These are phyloP conservation scores for Cyprinodon tularosa DNA, from an alignment of 2,113 vertebrate genomes.

Conservation along the genomic window DNA sequence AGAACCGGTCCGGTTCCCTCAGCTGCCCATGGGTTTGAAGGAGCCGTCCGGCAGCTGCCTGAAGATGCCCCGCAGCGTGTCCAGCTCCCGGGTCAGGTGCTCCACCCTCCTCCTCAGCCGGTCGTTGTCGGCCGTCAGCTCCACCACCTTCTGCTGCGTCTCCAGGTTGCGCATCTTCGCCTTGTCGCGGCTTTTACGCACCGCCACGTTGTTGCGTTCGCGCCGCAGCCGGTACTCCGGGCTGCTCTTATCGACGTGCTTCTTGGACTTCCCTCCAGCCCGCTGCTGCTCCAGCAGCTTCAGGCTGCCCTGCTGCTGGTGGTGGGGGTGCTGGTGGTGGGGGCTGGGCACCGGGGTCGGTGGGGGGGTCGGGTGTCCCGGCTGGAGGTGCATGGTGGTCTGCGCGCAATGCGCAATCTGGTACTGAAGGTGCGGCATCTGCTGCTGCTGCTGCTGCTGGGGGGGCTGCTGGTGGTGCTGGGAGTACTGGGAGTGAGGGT, in stretches of 20 bases:
- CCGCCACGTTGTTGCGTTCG: slow-evolving; percentile 98
- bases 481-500: slow-evolving; percentile 68
- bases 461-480: slow-evolving; percentile 68
- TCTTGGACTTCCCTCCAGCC: slow-evolving; percentile 84
- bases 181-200: slow-evolving; percentile 97
- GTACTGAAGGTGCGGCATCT: slow-evolving; percentile 92
- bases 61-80: slow-evolving; percentile 96
- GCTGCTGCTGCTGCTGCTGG: slow-evolving; percentile 68
- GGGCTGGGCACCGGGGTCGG: slow-evolving; percentile 95
- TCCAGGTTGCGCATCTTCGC: slow-evolving; percentile 96
- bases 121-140: slow-evolving; percentile 93
- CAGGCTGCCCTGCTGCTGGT: slow-evolving; percentile 71
- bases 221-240: slow-evolving; percentile 93
- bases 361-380: slow-evolving; percentile 95
- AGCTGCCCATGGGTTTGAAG: slow-evolving; percentile 92
- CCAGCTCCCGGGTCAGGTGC: slow-evolving; percentile 93
- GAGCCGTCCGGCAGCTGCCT: slow-evolving; percentile 94
- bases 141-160: slow-evolving; percentile 96
- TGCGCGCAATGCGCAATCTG: slow-evolving; percentile 96
- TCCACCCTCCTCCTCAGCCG: slow-evolving; percentile 94
- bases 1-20: slow-evolving; percentile 52
- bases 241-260: slow-evolving; percentile 93
- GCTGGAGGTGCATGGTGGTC: slow-evolving; percentile 95
- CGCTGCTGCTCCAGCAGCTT: slow-evolving; percentile 78
- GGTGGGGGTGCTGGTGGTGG: slow-evolving; percentile 78